Conservation (phyloP, 2,113 vertebrate genomes). For the Polypterus bichir region DNA sequence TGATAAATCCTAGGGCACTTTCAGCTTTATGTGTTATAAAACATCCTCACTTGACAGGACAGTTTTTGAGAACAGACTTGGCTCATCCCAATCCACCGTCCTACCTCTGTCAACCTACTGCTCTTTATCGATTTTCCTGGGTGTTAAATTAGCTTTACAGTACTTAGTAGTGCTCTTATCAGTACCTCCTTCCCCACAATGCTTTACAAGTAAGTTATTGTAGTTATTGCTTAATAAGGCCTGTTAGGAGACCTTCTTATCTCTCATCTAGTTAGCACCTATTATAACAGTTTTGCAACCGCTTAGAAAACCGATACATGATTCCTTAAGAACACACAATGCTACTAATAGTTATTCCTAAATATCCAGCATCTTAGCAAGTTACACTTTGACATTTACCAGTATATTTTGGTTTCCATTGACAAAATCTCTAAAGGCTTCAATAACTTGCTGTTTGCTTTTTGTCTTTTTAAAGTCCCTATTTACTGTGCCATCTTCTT, state of each 20-base stretch:
- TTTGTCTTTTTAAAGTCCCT: slow-evolving; percentile 95
- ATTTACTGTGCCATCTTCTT: slow-evolving; percentile 90
- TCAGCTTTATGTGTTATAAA: too few relatives aligned
- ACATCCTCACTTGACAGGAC: too few relatives aligned
- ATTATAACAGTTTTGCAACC: background rate
- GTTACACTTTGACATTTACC: slow-evolving; percentile 53
- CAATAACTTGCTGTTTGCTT: slow-evolving; percentile 74
- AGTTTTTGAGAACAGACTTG: too few relatives aligned
- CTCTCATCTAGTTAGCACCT: background rate
- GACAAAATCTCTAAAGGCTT: slow-evolving; percentile 81
- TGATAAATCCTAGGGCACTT: too few relatives aligned
- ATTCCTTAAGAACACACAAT: background rate
- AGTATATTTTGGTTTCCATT: slow-evolving; percentile 74
- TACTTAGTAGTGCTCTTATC: background rate
- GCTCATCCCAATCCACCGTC: too few relatives aligned
- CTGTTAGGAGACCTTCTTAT: background rate
- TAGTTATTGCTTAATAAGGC: background rate
- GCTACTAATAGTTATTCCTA: background rate
- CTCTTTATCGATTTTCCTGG: too few relatives aligned
- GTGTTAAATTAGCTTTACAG: background rate
- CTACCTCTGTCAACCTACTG: too few relatives aligned
- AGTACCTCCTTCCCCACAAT: background rate
- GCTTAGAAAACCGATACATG: slow-evolving; percentile 1
- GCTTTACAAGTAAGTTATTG: background rate
- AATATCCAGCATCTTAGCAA: slow-evolving; percentile 3